These are phyloP conservation scores for Presbytis comata DNA, from an alignment of 2,797 vertebrate species.

Conservation along the genomic window DNA sequence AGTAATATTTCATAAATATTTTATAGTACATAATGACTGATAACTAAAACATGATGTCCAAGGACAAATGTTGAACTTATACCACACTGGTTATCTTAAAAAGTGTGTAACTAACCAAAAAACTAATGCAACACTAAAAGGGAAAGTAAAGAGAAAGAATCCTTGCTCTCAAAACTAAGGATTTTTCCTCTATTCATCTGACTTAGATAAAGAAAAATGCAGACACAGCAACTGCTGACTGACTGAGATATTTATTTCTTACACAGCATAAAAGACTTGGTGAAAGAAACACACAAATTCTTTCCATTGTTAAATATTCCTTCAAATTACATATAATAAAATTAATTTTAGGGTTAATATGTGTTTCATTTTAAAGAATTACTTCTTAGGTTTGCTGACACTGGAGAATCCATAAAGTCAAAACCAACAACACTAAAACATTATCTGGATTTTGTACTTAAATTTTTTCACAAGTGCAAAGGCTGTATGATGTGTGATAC, in stretches of 20 bases:
- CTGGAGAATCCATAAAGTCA: not conserved
- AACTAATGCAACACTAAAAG: slow-evolving; percentile 42
- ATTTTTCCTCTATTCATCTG: not conserved
- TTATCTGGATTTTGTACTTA: not conserved
- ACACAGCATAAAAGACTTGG: not conserved
- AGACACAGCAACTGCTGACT: not conserved
- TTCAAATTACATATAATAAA: slow-evolving; percentile 52
- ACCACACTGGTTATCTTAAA: not conserved
- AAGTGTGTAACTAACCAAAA: slow-evolving; percentile 46
- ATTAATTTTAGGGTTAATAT: slow-evolving; percentile 7
- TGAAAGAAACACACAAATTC: slow-evolving; percentile 28
- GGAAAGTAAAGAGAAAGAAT: not conserved
- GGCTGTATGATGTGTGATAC: not conserved
- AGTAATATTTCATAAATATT: slow-evolving; percentile 32
- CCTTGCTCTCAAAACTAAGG: slow-evolving; percentile 3
- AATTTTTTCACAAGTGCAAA: slow-evolving; percentile 12
- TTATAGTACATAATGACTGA: slow-evolving; percentile 6
- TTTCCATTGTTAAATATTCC: slow-evolving; percentile 6
- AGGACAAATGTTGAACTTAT: slow-evolving; percentile 21
- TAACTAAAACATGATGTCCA: slow-evolving; percentile 32
- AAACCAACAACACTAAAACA: slow-evolving; percentile 7
- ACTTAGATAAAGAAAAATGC: slow-evolving; percentile 32
- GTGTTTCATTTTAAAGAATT: slow-evolving; percentile 22
- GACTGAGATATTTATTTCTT: not conserved
- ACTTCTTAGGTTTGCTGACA: slow-evolving; percentile 23